Percentiles rank a stretch among this genome's conserved stretches.
These are phyloP conservation scores for Amblyraja radiata DNA, from an alignment of 2,797 vertebrate genomes.

Conservation along the genomic window DNA sequence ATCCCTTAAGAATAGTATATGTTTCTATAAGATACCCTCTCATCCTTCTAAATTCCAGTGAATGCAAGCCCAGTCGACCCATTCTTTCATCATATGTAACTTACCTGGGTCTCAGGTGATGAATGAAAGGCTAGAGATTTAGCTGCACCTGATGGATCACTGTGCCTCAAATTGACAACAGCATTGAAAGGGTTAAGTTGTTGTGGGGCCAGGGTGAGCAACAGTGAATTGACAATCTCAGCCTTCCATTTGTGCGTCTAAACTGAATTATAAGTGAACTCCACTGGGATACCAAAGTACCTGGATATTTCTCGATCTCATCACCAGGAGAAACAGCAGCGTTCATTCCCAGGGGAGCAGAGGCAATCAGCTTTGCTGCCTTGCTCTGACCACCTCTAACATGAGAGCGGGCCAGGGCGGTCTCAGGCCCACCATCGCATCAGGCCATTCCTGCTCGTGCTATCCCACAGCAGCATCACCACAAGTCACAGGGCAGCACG, in stretches of 20 bases:
- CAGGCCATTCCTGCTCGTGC: neutral
- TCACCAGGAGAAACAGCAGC: neutral
- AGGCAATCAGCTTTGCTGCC: neutral
- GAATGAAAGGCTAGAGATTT: no score
- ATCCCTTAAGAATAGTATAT: no score
- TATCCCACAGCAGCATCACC: neutral
- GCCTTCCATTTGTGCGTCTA: neutral
- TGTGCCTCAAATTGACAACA: no score
- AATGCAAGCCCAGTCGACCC: no score
- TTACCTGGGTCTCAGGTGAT: no score
- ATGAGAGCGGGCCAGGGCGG: neutral
- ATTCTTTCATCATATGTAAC: no score
- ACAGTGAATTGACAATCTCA: neutral
- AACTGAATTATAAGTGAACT: slow-evolving; percentile 5
- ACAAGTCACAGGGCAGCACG: neutral
- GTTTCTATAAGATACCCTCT: no score
- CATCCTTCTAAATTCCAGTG: no score
- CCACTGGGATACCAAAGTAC: neutral
- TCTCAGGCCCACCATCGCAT: no score
- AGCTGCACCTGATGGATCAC: no score
- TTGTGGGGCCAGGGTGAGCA: neutral
- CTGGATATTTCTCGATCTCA: neutral
- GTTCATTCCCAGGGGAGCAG: neutral
- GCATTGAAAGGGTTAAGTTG: neutral
- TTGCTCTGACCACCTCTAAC: neutral